Conservation (phyloP, 1,140 invertebrate species). For the Penaeus chinensis region DNA sequence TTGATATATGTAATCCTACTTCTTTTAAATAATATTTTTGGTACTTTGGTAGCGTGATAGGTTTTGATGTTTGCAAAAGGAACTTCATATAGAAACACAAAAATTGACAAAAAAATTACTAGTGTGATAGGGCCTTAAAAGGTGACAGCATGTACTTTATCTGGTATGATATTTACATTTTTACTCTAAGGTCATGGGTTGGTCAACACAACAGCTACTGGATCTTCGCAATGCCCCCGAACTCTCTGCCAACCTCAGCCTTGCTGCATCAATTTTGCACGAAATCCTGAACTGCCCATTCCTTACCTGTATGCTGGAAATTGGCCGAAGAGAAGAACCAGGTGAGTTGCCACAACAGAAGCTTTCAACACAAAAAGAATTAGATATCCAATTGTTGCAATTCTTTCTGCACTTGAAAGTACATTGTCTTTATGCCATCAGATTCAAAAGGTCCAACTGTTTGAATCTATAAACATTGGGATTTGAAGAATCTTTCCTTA, state of each 20-base stretch:
- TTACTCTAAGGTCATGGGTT: slow-evolving; percentile 65
- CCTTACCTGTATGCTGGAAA: slow-evolving; percentile 83
- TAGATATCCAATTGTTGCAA: not conserved
- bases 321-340: slow-evolving; percentile 77
- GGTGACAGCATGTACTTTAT: not conserved
- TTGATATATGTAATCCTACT: no score
- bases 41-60: no score
- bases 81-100: no score
- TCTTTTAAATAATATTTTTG: no score
- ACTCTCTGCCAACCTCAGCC: slow-evolving; percentile 77
- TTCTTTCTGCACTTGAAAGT: not conserved
- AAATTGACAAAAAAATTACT: not conserved
- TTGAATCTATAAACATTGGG: no score
- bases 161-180: slow-evolving; percentile 67
- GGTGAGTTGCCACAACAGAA: slow-evolving; percentile 28
- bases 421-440: no score
- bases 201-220: slow-evolving; percentile 65
- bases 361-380: not conserved
- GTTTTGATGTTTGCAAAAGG: no score
- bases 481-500: no score
- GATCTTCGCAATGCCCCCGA: slow-evolving; percentile 70
- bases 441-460: no score
- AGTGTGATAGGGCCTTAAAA: not conserved
- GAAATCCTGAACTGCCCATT: slow-evolving; percentile 81
- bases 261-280: slow-evolving; percentile 77